Base-by-base conservation (phyloP, 1,140 invertebrate species). In the Drosophila tropicalis region DNA sequence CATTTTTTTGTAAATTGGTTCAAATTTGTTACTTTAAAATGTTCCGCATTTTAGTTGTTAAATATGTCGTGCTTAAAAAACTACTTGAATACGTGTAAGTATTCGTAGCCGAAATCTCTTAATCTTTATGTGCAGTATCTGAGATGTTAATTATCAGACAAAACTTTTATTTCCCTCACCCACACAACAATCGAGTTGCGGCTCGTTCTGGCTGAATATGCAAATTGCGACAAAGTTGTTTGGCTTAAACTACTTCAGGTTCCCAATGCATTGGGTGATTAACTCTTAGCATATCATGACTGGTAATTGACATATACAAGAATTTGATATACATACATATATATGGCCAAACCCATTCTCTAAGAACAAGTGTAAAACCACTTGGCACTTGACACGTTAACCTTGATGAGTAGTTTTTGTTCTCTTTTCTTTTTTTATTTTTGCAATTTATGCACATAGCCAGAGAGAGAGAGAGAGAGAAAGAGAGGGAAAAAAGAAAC, bases 371-470 rank as follows among this genome's bases (percentile, higher is more conserved):
- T 81, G 82, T 29, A 29, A 36, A 60, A 54, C 75, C 76, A 79
- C 68, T 79, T 76, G 72, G 15, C 64, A 60, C 75, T 74, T 74
- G 72, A 62, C 79, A 87, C 29, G 76, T 77, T 79, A 73, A 79
- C 83, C 83, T 86, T 85, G 81, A 85, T 77, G 76, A 72, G 65
- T 61, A 66, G 58, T 79, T 76, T 63, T 72, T 62, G 34, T 76
- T 76, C 66, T 76, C 64, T 36, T 69, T 69, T 63, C 57, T 22
- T 64, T 34, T 51, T 61, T 61, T 34, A 29, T 51, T 39, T 47
- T 39, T 25, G 7, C n/a, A 62, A 19, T 17, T 39, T 54, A 51
- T 51, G 44, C 44, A 51, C 17, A 51, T 51, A 22, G 19, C 44
- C 44, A 51, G 12, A 51, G 2, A 10, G 19, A 15, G 1, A 41